phyloP scores from a whole-genome alignment of 2,797 vertebrate species.

The Eutrigla gurnardus region DNA sequence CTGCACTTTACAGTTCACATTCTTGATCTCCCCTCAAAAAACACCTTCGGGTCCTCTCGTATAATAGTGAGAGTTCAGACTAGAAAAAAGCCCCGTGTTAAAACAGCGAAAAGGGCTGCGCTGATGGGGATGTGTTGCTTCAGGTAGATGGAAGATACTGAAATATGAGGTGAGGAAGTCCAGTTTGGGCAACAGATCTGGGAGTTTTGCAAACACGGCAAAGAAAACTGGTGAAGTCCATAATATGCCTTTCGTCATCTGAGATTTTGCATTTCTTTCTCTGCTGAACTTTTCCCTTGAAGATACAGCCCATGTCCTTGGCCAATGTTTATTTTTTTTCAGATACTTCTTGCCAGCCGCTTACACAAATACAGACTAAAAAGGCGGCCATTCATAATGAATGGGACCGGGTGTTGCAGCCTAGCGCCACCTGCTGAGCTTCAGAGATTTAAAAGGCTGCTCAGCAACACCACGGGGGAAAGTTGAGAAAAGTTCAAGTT shows the following conservation, averaged over 20 bases:
- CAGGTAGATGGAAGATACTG: neutral
- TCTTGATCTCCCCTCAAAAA: neutral
- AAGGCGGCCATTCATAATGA: neutral
- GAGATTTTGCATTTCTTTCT: too few relatives aligned
- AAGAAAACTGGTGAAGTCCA: too few relatives aligned
- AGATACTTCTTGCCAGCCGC: too few relatives aligned
- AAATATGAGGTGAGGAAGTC: neutral
- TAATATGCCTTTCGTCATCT: too few relatives aligned
- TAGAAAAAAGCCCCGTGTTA: neutral
- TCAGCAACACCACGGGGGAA: neutral
- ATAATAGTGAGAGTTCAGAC: neutral
- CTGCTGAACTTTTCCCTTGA: too few relatives aligned
- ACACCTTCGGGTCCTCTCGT: neutral
- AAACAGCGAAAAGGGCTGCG: too few relatives aligned
- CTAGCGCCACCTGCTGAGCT: neutral
- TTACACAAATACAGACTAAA: neutral
- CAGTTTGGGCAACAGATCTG: neutral
- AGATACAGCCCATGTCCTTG: too few relatives aligned
- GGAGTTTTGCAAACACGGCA: too few relatives aligned
- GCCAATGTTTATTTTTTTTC: too few relatives aligned
- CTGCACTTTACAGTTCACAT: neutral
- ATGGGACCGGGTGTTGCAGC: neutral
- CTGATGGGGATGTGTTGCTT: neutral
- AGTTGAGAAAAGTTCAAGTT: too few relatives aligned
- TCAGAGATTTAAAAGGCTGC: neutral